Base-by-base conservation (phyloP, 2,888 invertebrate species). In the Caenorhabditis japonica region DNA sequence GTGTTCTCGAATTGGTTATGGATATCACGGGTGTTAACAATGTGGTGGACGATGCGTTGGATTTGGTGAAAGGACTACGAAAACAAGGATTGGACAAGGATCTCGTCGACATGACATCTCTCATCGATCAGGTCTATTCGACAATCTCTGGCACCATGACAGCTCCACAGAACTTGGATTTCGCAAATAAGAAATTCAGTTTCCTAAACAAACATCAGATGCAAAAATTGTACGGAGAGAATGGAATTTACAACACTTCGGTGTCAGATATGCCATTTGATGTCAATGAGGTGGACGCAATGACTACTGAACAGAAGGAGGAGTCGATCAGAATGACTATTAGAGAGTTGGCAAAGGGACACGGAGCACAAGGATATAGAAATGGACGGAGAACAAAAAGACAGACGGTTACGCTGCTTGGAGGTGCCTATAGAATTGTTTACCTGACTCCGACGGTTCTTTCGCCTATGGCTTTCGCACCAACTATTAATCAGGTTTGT, bases 1-100 rank as follows among this genome's bases (percentile, higher is more conserved):
- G 66, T 43, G 56, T 83, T 8, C 44, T 83, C 39, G 82, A 83
- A 39, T 51, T 83, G 19, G 69, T 83, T n/a, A 81, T 83, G 81
- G 82, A 83, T 52, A 75, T 77, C 7, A 77, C 81, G 19, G 80
- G 80, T 19, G 77, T 79, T 1, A 76, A 79, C 43, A 61, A 73
- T 19, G 79, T 81, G 13, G 83, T 84, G 12, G 80, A 83, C 30
- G 83, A 81, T 34, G 81, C 83, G 0, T 58, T 81, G 49, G 55
- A 72, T 30, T 53, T 80, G 12, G 70, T 83, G 23, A 66, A 74
- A 34, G 75, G 66, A 12, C 30, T 78, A 27, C 41, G 61, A 38
- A 69, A 61, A 23, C 49, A 68, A 17, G 80, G 79, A 23, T 25
- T 83, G 8, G 78, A 76, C 36, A 74, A 71, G 33, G 83, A 83